A percentile compares a stretch with the other conserved stretches of the same genome.
phyloP scores from a whole-genome alignment of 2,888 invertebrate genomes.

The Polylopha cassiicola region DNA sequence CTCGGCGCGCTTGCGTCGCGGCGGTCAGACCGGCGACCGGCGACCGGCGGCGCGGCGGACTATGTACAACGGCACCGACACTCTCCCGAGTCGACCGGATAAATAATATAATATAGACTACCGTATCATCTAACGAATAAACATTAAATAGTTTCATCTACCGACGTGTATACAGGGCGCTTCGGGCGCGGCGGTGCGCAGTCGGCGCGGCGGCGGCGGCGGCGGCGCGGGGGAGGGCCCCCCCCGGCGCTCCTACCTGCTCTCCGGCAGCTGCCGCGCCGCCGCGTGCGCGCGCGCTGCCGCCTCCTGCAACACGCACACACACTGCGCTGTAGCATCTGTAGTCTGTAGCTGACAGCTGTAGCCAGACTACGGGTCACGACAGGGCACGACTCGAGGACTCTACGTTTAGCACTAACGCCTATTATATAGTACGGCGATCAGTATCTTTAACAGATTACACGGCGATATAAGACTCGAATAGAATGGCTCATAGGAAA shows the following conservation, averaged over 20 bases:
- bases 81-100: slow-evolving; percentile 27
- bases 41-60: slow-evolving; percentile 36
- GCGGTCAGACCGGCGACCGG: slow-evolving; percentile 32
- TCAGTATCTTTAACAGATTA: too few relatives aligned
- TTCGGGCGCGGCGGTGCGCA: slow-evolving; percentile 21
- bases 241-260: slow-evolving; percentile 58
- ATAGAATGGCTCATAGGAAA: too few relatives aligned
- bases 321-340: slow-evolving; percentile 8
- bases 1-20: slow-evolving; percentile 32
- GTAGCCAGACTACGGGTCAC: too few relatives aligned
- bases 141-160: slow-evolving; percentile 48
- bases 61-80: slow-evolving; percentile 38
- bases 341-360: too few relatives aligned
- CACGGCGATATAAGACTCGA: too few relatives aligned
- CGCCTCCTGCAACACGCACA: slow-evolving; percentile 38
- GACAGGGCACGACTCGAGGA: too few relatives aligned
- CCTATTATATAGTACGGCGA: too few relatives aligned
- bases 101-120: slow-evolving; percentile 40
- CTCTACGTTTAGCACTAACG: too few relatives aligned
- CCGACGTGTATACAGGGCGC: slow-evolving; percentile 35
- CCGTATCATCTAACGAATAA: slow-evolving; percentile 48
- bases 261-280: slow-evolving; percentile 61
- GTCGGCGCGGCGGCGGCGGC: slow-evolving; percentile 18
- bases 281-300: slow-evolving; percentile 47
- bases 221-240: slow-evolving; percentile 26